Conservation (phyloP, 1,140 invertebrate species). For the Hyles vespertilio region DNA sequence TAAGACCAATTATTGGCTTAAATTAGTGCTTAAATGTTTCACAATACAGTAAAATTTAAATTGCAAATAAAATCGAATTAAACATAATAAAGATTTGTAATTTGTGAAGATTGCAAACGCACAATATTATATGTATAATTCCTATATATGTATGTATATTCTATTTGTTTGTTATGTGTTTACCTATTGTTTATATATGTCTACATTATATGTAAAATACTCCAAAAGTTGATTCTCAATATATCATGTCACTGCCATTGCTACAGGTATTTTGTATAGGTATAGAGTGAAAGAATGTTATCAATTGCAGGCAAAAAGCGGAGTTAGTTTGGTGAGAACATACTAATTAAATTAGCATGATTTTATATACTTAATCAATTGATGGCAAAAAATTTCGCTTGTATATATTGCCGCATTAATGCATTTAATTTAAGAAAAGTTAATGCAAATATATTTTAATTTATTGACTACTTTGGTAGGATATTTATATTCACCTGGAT, state of each 20-base stretch:
- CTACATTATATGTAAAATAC: constrained; percentile 21
- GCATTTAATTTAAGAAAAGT: too few species aligned
- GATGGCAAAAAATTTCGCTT: constrained; percentile 2
- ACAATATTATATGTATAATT: too few species aligned
- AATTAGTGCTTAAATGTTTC: too few species aligned
- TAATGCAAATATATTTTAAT: too few species aligned
- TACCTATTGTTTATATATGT: constrained; percentile 15
- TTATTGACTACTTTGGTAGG: too few species aligned
- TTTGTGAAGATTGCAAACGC: too few species aligned
- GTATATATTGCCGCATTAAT: not conserved
- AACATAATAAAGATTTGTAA: too few species aligned
- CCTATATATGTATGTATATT: not conserved
- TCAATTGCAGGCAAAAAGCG: constrained; percentile 54
- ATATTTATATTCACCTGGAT: too few species aligned
- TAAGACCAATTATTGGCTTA: too few species aligned
- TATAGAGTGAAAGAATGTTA: constrained; percentile 37
- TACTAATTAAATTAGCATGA: constrained; percentile 44
- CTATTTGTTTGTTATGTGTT: constrained; percentile 5
- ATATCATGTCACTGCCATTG: constrained; percentile 27
- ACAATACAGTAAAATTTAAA: too few species aligned
- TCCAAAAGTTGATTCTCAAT: constrained; percentile 6
- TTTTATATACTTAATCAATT: constrained; percentile 14
- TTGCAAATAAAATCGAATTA: too few species aligned
- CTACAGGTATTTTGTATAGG: constrained; percentile 20
- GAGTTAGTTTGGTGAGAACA: constrained; percentile 61